Evolutionary conservation across 2,113 vertebrate species (phyloP).

Genomic region (Apaloderma vittatum): DNA sequence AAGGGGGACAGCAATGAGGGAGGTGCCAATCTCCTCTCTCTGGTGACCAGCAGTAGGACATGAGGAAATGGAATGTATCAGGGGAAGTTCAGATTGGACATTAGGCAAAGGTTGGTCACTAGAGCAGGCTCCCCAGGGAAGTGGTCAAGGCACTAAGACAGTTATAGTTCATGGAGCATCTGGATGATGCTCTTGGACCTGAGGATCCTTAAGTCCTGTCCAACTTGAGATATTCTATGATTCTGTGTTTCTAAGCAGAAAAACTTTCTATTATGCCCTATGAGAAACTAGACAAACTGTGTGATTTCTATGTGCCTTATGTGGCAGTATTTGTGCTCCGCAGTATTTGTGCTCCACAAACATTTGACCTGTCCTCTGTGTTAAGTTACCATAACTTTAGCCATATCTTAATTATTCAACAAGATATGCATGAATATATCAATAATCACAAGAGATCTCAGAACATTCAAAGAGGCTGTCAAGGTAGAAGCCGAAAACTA

Average conservation of each 20-base stretch:
- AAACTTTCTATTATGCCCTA: not conserved
- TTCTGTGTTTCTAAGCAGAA: not conserved
- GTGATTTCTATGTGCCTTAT: not conserved
- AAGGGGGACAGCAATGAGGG: rapidly evolving
- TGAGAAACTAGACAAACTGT: not conserved
- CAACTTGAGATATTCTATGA: not conserved
- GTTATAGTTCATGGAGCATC: not conserved
- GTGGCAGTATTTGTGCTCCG: not conserved
- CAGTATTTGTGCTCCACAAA: not conserved
- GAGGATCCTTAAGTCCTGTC: not conserved
- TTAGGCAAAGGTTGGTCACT: too few species aligned
- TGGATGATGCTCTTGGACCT: not conserved
- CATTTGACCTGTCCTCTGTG: not conserved
- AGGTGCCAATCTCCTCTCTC: not conserved
- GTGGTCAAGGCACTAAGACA: not conserved
- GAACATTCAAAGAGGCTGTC: not conserved
- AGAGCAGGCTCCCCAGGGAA: not conserved
- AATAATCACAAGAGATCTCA: not conserved
- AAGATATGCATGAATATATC: not conserved
- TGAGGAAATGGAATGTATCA: not conserved
- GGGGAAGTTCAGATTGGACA: too few species aligned
- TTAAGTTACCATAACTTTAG: not conserved
- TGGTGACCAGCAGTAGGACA: not conserved
- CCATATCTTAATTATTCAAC: not conserved
- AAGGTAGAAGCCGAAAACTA: not conserved